Evolutionary conservation across 1,140 invertebrate species (phyloP), one percentile per base, ranked within the genome.

Genomic region (Camponotus floridanus): DNA sequence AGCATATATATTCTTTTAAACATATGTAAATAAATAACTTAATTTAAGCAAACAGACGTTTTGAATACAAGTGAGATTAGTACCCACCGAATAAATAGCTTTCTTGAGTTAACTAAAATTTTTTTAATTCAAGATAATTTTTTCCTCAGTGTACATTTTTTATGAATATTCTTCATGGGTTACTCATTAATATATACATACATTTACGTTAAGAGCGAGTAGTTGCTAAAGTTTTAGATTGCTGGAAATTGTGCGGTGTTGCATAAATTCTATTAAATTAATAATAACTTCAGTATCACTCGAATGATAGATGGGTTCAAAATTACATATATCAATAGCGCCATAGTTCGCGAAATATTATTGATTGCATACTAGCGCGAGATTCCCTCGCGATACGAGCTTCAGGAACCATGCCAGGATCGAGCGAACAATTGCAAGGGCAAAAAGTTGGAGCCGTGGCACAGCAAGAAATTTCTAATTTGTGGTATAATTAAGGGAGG

Each of bases 391-490:
- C 51, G 88, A 57, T 84, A 79, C 64, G 88, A 79, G 88, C 39
- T 86, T 88, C 90, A 91, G 87, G 87, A 91, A 89, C 90, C 89
- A 79, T 70, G 90, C 90, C 88, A 91, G 89, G 90, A 91, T 91
- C 88, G 87, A 87, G 86, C 84, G 91, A 92, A 93, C 91, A 91
- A 91, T 93, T 90, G 92, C 91, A 86, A 83, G 81, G 88, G 90
- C 92, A 93, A 93, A 93, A 93, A 93, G 92, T 91, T 90, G 92
- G 91, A 92, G 92, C 90, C 86, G 86, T 79, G 87, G 85, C 84
- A 78, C 87, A 84, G 89, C 92, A 94, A 94, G 93, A 94, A 94
- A 94, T 94, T 94, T 94, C 93, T 94, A 94, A 94, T 94, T 94
- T 94, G 93, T 92, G 93, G 93, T 93, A 94, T 94, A 94, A 94